A percentile compares a stretch with the other conserved stretches of the same genome.
Evolutionary conservation across 2,113 vertebrate species (phyloP).

Genomic region (Tursiops truncatus): DNA sequence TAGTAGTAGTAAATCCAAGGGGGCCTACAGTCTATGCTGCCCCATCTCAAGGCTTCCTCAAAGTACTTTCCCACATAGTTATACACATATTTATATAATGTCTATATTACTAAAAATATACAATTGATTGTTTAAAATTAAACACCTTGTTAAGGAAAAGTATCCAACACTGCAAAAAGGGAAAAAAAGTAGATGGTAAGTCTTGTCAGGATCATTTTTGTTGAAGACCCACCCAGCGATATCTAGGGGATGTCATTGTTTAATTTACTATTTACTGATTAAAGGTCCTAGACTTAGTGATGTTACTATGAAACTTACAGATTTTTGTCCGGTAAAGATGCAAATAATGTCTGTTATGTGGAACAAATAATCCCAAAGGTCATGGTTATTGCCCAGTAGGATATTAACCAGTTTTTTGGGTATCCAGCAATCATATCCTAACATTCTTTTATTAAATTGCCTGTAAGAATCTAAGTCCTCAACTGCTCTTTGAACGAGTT

Average conservation of each 20-base stretch:
- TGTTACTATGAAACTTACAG: not conserved
- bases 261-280: not conserved
- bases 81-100: not conserved
- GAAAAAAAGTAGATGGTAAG: not conserved
- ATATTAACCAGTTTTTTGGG: not conserved
- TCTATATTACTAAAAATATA: not conserved
- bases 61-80: not conserved
- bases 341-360: not conserved
- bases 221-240: not conserved
- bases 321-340: not conserved
- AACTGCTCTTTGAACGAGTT: constrained; percentile 8
- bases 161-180: not conserved
- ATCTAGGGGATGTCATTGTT: not conserved
- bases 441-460: constrained; percentile 29
- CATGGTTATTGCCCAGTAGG: not conserved
- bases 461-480: not conserved
- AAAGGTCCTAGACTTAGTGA: not conserved
- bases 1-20: not conserved
- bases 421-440: not conserved
- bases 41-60: not conserved
- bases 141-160: not conserved
- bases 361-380: not conserved
- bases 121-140: not conserved
- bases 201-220: not conserved
- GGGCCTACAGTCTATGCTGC: not conserved